phyloP scores from a whole-genome alignment of 2,888 invertebrate genomes.

The Margaritifera margaritifera region DNA sequence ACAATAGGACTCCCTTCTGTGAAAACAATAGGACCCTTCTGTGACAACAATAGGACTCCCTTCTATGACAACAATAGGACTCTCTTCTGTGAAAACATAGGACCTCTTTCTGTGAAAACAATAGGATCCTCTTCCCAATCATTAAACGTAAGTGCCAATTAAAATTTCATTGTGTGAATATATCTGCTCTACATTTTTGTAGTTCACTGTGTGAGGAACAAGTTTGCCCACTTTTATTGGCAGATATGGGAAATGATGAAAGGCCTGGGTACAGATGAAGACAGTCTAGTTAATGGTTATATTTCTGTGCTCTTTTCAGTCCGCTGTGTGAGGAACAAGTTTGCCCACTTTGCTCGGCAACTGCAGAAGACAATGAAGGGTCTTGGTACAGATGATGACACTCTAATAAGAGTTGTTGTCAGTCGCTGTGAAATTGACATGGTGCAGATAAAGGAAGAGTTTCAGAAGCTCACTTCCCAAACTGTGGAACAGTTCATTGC shows the following conservation, averaged over 20 bases:
- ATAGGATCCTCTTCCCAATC: too few relatives aligned
- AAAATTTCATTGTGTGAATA: too few relatives aligned
- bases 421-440: conserved; percentile 71
- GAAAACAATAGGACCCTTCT: too few relatives aligned
- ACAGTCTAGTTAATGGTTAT: conserved; percentile 35
- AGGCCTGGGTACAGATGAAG: conserved; percentile 68
- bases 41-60: too few relatives aligned
- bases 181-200: conserved; percentile 14
- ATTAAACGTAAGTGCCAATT: too few relatives aligned
- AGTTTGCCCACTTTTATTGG: conserved; percentile 63
- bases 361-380: conserved; percentile 71
- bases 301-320: conserved; percentile 51
- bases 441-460: conserved; percentile 72
- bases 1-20: too few relatives aligned
- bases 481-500: conserved; percentile 66
- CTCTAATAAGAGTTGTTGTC: conserved; percentile 66
- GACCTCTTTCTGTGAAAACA: too few relatives aligned
- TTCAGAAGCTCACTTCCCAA: conserved; percentile 65
- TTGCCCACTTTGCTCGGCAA: conserved; percentile 69
- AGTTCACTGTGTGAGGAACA: conserved; percentile 68
- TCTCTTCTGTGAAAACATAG: too few relatives aligned
- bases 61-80: too few relatives aligned
- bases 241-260: conserved; percentile 63
- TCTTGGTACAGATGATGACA: conserved; percentile 70
- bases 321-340: conserved; percentile 70